A percentile compares a stretch with the other conserved stretches of the same genome.
Evolutionary conservation across 2,888 invertebrate genomes (phyloP).

Genomic region (Amphipyra tragopoginis): DNA sequence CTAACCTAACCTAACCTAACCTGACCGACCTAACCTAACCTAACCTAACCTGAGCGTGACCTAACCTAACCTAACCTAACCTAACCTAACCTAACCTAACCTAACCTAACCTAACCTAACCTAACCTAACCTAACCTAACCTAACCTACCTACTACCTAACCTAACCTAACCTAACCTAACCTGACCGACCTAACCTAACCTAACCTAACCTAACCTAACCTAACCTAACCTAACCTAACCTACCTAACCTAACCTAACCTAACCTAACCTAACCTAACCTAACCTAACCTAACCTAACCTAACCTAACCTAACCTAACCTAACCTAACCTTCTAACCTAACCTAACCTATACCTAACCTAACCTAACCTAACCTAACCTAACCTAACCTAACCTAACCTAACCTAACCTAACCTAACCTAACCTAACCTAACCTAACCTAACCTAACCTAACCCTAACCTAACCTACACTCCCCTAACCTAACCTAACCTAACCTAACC

Average conservation of each 20-base stretch:
- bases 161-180: constrained; percentile 9
- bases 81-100: constrained; percentile 35
- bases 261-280: constrained; percentile 56
- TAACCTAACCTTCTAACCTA: not conserved
- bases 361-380: constrained; percentile 19
- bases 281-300: constrained; percentile 44
- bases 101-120: constrained; percentile 19
- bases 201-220: constrained; percentile 44
- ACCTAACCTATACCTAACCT: not conserved
- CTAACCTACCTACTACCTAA: constrained; percentile 28
- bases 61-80: constrained; percentile 39
- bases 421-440: constrained; percentile 41
- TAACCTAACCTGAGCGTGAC: too few species aligned
- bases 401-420: constrained; percentile 45
- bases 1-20: too few species aligned
- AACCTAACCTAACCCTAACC: not conserved
- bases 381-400: constrained; percentile 47
- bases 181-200: constrained; percentile 18
- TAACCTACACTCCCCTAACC: constrained; percentile 20
- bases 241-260: too few species aligned
- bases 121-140: constrained; percentile 21
- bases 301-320: not conserved
- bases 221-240: constrained; percentile 49
- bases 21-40: too few species aligned
- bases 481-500: constrained; percentile 46